Conservation (phyloP, 37 sponge, comb jelly and placozoan genomes). For the Hexactinellida sp. region DNA sequence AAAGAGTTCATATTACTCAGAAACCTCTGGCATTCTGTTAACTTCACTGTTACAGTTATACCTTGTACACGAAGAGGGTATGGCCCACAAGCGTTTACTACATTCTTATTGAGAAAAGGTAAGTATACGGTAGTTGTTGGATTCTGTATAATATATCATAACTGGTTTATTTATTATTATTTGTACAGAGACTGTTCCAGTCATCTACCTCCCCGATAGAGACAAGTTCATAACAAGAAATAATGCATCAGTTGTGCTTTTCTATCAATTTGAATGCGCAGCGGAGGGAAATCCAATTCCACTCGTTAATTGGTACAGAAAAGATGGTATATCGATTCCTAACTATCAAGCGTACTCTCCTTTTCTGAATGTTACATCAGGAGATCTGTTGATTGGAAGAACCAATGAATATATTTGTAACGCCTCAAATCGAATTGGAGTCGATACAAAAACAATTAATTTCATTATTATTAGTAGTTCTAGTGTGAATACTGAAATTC, state of each 20-base stretch:
- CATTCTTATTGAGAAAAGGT: not conserved
- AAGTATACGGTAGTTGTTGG: not conserved
- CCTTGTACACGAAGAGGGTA: not conserved
- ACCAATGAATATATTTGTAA: not conserved
- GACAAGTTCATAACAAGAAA: not conserved
- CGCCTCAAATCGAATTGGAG: not conserved
- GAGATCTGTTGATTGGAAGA: not conserved
- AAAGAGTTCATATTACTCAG: not conserved
- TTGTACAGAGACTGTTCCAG: not conserved
- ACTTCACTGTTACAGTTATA: slow-evolving; percentile 1
- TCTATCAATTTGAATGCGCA: not conserved
- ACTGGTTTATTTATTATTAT: not conserved
- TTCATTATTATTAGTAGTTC: not conserved
- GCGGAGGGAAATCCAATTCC: not conserved
- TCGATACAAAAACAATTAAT: not conserved
- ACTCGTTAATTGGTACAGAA: not conserved
- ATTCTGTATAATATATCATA: not conserved
- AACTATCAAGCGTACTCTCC: not conserved
- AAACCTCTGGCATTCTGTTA: not conserved
- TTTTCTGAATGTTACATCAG: not conserved
- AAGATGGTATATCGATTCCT: not conserved
- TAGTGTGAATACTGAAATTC: not conserved
- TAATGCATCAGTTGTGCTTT: not conserved
- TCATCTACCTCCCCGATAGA: not conserved
- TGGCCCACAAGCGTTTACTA: not conserved